Evolutionary conservation across 2,113 vertebrate genomes (phyloP).

Genomic region (Sterrhoptilus dennistouni): DNA sequence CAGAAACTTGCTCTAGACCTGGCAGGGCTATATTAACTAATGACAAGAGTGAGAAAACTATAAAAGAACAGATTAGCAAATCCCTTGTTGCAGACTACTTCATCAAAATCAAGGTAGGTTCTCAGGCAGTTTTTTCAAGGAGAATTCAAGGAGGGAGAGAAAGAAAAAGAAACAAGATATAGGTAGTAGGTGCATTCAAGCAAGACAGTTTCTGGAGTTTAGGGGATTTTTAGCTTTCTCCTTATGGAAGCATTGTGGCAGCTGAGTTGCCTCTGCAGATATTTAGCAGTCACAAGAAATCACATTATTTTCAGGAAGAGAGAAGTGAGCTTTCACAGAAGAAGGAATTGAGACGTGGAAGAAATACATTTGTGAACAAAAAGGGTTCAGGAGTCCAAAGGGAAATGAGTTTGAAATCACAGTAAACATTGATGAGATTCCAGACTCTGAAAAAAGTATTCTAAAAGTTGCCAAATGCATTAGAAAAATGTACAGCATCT

Average conservation of each 20-base stretch:
- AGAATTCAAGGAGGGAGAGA: slow-evolving; percentile 14
- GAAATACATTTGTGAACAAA: neutral
- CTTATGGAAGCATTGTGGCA: neutral
- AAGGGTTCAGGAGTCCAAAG: neutral
- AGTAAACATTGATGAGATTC: neutral
- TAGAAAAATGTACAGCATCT: neutral
- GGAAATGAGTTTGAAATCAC: neutral
- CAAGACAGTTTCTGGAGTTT: neutral
- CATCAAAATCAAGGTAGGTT: slow-evolving; percentile 38
- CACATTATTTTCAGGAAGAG: neutral
- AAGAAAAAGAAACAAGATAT: neutral
- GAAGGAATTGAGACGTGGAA: neutral
- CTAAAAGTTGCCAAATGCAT: neutral
- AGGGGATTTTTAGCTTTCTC: slow-evolving; percentile 4
- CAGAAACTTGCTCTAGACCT: slow-evolving; percentile 28
- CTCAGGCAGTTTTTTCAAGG: slow-evolving; percentile 18
- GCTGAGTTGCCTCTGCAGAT: slow-evolving; percentile 25
- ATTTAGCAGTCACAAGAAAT: slow-evolving; percentile 37
- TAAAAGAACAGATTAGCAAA: slow-evolving; percentile 48
- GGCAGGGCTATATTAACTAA: neutral
- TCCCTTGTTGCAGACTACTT: neutral
- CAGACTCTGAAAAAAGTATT: neutral
- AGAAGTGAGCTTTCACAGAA: neutral
- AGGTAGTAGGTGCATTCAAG: neutral
- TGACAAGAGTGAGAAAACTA: slow-evolving; percentile 7